These are phyloP conservation scores for Flexamia atlantica DNA, from an alignment of 2,888 invertebrate species.

Conservation along the genomic window DNA sequence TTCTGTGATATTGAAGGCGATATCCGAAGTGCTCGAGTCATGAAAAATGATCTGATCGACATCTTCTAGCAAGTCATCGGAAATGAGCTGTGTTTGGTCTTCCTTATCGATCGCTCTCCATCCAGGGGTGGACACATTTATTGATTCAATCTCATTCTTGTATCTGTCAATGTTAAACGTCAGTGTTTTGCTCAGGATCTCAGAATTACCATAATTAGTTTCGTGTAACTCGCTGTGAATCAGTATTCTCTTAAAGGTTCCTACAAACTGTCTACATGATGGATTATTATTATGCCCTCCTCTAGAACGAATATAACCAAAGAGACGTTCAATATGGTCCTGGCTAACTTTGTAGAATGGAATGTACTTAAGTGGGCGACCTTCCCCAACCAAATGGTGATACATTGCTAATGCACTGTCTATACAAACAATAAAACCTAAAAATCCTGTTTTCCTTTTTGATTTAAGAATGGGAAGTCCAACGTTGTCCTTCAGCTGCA, in stretches of 20 bases:
- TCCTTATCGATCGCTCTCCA: slow-evolving; percentile 26
- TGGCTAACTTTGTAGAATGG: neutral
- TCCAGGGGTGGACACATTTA: slow-evolving; percentile 52
- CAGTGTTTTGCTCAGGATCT: neutral
- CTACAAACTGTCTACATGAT: too few species aligned
- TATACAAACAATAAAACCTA: slow-evolving; percentile 53
- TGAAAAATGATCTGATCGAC: neutral
- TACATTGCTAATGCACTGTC: slow-evolving; percentile 17
- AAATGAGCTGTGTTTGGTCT: neutral
- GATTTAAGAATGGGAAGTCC: slow-evolving; percentile 41
- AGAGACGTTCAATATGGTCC: too few species aligned
- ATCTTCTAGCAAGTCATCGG: neutral
- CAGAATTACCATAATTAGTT: too few species aligned
- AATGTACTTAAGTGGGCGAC: neutral
- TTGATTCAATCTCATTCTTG: slow-evolving; percentile 13
- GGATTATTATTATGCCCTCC: too few species aligned
- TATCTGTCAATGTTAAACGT: neutral
- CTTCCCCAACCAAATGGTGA: slow-evolving; percentile 10
- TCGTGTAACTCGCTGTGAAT: too few species aligned
- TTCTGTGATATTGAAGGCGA: neutral
- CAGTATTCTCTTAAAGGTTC: too few species aligned
- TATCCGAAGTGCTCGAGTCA: neutral
- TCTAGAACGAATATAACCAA: too few species aligned
- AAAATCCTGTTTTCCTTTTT: slow-evolving; percentile 48
- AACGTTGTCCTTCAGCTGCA: slow-evolving; percentile 16